Evolutionary conservation across 2,888 invertebrate genomes (phyloP).

Genomic region (Tillus elongatus): DNA sequence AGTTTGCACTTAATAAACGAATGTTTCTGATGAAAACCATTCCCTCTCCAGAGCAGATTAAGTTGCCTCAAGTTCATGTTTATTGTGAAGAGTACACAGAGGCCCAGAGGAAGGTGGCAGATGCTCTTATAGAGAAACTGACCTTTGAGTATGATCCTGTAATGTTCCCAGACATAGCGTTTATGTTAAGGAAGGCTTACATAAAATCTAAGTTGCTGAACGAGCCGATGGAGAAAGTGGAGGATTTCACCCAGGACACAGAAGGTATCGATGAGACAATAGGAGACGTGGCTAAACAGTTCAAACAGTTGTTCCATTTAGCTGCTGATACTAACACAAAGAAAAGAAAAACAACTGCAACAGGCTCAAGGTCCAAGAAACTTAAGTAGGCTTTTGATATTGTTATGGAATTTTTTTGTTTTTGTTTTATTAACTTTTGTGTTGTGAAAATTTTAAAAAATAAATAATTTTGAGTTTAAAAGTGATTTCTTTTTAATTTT

Average conservation of each 20-base stretch:
- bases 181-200: not conserved
- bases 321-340: too few relatives aligned
- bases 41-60: not conserved
- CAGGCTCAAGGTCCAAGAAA: too few relatives aligned
- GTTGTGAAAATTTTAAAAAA: too few relatives aligned
- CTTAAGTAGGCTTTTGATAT: too few relatives aligned
- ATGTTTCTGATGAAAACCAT: conserved; percentile 1
- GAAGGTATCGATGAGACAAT: not conserved
- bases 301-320: too few relatives aligned
- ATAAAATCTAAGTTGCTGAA: conserved; percentile 1
- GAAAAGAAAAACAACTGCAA: too few relatives aligned
- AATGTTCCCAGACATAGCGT: not conserved
- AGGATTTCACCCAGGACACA: not conserved
- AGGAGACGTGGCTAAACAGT: too few relatives aligned
- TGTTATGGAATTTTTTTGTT: too few relatives aligned
- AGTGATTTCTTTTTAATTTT: too few relatives aligned
- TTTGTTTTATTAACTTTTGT: too few relatives aligned
- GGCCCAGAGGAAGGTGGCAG: not conserved
- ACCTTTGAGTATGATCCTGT: not conserved
- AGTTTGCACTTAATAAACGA: not conserved
- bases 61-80: not conserved
- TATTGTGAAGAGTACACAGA: too few relatives aligned
- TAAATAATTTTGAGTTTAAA: too few relatives aligned
- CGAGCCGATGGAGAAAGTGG: conserved; percentile 1
- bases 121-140: not conserved